Evolutionary conservation across 2,113 vertebrate species (phyloP).

Genomic region (Actenoides hombroni): DNA sequence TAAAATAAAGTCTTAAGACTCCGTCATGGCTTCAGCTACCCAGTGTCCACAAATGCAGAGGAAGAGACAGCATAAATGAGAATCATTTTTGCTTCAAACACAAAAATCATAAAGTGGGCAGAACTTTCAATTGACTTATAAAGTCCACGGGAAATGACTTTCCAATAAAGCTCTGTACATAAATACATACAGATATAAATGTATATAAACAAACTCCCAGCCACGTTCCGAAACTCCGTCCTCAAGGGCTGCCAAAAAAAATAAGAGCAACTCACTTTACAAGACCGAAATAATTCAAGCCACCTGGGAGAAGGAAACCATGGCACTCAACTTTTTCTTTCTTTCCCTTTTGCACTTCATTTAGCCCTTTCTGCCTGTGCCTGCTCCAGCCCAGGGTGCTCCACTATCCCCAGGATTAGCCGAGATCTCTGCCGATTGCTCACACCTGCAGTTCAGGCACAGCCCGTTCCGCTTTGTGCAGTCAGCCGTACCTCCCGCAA

Average conservation of each 20-base stretch:
- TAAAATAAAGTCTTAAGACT: background rate
- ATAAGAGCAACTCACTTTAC: background rate
- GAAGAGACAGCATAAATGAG: background rate
- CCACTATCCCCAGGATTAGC: constrained; percentile 83
- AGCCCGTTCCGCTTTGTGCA: constrained; percentile 82
- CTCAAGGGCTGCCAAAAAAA: rapidly evolving
- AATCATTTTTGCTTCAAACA: background rate
- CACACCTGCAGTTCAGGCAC: constrained; percentile 85
- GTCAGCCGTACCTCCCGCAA: constrained; percentile 85
- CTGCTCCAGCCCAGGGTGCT: constrained; percentile 64
- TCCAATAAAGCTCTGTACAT: background rate
- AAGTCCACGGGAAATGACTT: background rate
- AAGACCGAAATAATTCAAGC: background rate
- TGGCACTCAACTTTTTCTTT: background rate
- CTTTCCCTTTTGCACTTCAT: constrained; percentile 28
- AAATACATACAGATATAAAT: background rate
- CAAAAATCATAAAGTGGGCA: background rate
- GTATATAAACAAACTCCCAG: background rate
- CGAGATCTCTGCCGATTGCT: constrained; percentile 85
- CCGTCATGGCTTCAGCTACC: background rate
- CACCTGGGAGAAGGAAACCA: background rate
- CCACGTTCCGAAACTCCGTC: background rate
- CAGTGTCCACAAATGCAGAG: background rate
- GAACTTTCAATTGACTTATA: background rate
- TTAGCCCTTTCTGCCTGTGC: constrained; percentile 46